These are phyloP conservation scores for Paracanthobrama guichenoti DNA, from an alignment of 2,113 vertebrate genomes.

Conservation along the genomic window DNA sequence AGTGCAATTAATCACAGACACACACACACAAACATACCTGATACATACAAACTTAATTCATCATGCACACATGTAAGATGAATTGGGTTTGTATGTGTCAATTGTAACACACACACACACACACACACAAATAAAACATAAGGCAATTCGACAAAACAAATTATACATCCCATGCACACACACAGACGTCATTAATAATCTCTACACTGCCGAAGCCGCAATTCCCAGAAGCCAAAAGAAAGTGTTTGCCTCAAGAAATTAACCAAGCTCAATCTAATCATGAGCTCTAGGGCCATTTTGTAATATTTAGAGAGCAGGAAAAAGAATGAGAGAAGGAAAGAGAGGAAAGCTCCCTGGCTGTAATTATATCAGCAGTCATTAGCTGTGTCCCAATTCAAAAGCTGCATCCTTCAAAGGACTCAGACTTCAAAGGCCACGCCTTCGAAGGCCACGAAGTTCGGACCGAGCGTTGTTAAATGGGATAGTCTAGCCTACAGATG, in stretches of 20 bases:
- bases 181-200: constrained; percentile 30
- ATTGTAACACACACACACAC: neutral
- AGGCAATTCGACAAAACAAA: neutral
- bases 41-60: neutral
- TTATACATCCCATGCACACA: neutral
- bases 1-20: constrained; percentile 40
- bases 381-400: too few relatives aligned
- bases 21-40: neutral
- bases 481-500: too few relatives aligned
- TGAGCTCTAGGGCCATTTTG: neutral
- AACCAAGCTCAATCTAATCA: constrained; percentile 22
- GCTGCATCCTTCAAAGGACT: too few relatives aligned
- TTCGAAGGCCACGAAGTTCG: too few relatives aligned
- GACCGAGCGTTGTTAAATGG: too few relatives aligned
- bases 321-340: neutral
- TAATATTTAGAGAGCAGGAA: neutral
- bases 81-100: neutral
- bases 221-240: constrained; percentile 2
- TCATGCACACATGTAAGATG: neutral
- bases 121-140: neutral
- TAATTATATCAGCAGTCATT: constrained; percentile 46
- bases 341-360: neutral
- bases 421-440: too few relatives aligned
- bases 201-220: neutral
- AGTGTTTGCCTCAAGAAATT: neutral